These are phyloP conservation scores for Idaea dimidiata DNA, from an alignment of 2,888 invertebrate genomes.

Conservation along the genomic window DNA sequence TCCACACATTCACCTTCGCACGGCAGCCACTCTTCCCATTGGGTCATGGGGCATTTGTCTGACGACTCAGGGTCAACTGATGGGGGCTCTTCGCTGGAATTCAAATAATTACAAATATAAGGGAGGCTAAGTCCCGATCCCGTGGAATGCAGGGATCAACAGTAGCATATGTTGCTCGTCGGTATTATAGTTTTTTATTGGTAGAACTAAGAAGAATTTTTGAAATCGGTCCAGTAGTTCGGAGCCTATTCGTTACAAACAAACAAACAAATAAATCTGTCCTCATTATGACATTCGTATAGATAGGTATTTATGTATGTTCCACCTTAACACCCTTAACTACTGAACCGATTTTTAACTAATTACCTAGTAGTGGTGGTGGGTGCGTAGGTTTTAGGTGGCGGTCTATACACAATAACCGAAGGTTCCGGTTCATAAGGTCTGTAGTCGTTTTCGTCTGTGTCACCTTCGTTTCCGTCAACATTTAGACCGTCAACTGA, in stretches of 20 bases:
- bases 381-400: slow-evolving; percentile 5
- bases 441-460: not conserved
- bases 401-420: not conserved
- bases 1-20: slow-evolving; percentile 58
- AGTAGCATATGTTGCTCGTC: too few relatives aligned
- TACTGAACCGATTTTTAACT: too few relatives aligned
- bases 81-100: slow-evolving; percentile 43
- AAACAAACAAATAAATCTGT: too few relatives aligned
- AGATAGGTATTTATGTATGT: too few relatives aligned
- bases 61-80: slow-evolving; percentile 45
- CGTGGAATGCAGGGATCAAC: too few relatives aligned
- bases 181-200: too few relatives aligned
- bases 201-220: too few relatives aligned
- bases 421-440: slow-evolving; percentile 1
- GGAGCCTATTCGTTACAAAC: too few relatives aligned
- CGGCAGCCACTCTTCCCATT: slow-evolving; percentile 62
- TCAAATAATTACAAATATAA: not conserved
- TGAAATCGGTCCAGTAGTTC: too few relatives aligned
- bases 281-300: too few relatives aligned
- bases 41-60: slow-evolving; percentile 54
- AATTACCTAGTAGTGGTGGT: slow-evolving; percentile 33
- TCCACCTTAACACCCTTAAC: too few relatives aligned
- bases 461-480: slow-evolving; percentile 8
- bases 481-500: not conserved
- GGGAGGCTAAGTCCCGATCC: too few relatives aligned